phyloP scores from a whole-genome alignment of 2,888 invertebrate genomes.

The Clanis bilineata region DNA sequence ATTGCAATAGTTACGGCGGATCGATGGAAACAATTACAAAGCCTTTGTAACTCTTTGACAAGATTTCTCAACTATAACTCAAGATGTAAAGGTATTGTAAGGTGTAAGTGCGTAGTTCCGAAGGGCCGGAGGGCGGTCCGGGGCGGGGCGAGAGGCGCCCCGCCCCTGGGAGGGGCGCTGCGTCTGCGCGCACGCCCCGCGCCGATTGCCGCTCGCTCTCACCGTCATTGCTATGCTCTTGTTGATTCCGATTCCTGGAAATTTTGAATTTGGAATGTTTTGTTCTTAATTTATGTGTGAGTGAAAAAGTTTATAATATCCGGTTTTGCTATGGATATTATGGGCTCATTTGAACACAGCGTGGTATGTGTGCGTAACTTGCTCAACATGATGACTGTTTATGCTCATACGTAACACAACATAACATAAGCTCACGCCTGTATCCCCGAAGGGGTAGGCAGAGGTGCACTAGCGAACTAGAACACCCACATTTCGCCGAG shows the following conservation, averaged over 20 bases:
- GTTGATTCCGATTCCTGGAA: not conserved
- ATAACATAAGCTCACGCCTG: no score
- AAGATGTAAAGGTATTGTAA: slow-evolving; percentile 13
- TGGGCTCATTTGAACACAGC: no score
- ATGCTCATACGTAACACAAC: no score
- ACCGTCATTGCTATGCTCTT: not conserved
- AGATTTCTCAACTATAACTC: not conserved
- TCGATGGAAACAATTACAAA: no score
- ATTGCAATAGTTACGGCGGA: no score
- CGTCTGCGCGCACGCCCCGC: slow-evolving; percentile 55
- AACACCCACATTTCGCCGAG: no score
- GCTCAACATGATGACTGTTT: no score
- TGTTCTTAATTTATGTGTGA: not conserved
- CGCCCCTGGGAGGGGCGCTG: slow-evolving; percentile 56
- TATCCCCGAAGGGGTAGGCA: no score
- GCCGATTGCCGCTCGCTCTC: not conserved
- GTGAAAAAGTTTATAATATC: not conserved
- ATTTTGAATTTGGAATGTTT: not conserved
- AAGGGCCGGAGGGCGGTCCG: slow-evolving; percentile 46
- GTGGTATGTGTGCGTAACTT: no score
- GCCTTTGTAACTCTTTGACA: not conserved
- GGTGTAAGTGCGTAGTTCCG: slow-evolving; percentile 9
- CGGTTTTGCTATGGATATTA: no score
- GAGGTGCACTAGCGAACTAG: no score
- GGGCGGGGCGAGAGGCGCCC: slow-evolving; percentile 46